These are phyloP conservation scores for Pseudorasbora parva DNA, from an alignment of 2,113 vertebrate genomes.

Conservation along the genomic window DNA sequence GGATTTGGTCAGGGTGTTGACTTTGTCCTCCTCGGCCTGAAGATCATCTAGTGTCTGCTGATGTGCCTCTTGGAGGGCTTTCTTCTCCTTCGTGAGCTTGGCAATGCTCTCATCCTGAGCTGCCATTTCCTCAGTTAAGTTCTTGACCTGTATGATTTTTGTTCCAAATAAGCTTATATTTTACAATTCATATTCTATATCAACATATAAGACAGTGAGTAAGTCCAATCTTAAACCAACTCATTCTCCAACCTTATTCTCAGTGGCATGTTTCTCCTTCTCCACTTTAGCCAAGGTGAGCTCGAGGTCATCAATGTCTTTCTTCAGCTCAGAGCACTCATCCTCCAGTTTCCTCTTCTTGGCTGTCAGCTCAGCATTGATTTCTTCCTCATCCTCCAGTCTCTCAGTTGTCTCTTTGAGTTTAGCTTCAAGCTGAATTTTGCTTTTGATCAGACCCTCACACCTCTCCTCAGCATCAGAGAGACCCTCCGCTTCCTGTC, in stretches of 20 bases:
- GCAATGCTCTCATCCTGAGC: slow-evolving; percentile 49
- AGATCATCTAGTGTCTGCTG: slow-evolving; percentile 70
- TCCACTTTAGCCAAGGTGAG: slow-evolving; percentile 60
- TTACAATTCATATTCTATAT: neutral
- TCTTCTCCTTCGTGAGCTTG: slow-evolving; percentile 61
- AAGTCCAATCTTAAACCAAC: neutral
- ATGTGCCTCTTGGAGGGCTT: slow-evolving; percentile 63
- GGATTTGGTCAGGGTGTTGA: slow-evolving; percentile 56
- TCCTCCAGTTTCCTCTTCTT: slow-evolving; percentile 60
- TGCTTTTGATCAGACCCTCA: slow-evolving; percentile 61
- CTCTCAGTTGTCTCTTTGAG: slow-evolving; percentile 68
- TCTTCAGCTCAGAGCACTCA: slow-evolving; percentile 62
- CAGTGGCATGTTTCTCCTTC: slow-evolving; percentile 32
- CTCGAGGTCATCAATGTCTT: slow-evolving; percentile 46
- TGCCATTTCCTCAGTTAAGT: slow-evolving; percentile 54
- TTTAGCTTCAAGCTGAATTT: slow-evolving; percentile 62
- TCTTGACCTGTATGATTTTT: slow-evolving; percentile 29
- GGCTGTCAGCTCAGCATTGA: slow-evolving; percentile 74
- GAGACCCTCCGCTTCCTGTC: slow-evolving; percentile 65
- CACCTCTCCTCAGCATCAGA: slow-evolving; percentile 62
- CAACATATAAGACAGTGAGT: neutral
- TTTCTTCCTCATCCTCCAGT: slow-evolving; percentile 80
- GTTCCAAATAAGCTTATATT: slow-evolving; percentile 48
- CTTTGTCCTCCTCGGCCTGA: slow-evolving; percentile 71
- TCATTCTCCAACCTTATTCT: slow-evolving; percentile 79